phyloP scores from a whole-genome alignment of 2,113 vertebrate species.

The Otocyon megalotis region DNA sequence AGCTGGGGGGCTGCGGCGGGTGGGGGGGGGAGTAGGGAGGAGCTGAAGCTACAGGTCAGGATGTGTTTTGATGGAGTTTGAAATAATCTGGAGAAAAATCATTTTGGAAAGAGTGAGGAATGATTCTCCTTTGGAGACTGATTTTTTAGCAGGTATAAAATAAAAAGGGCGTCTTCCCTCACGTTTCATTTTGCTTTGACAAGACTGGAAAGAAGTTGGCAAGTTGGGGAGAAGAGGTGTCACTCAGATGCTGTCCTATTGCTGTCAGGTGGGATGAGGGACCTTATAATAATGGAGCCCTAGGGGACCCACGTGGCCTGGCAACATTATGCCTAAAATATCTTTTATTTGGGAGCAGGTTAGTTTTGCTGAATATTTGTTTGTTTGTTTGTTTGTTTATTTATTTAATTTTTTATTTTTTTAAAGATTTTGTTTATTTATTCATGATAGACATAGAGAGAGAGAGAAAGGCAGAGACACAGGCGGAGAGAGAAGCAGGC shows the following conservation, averaged over 20 bases:
- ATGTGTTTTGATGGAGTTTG: neutral
- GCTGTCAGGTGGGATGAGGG: rapidly evolving
- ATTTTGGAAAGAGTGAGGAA: neutral
- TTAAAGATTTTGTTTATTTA: too few species aligned
- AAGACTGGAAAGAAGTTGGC: neutral
- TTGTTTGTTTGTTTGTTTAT: too few species aligned
- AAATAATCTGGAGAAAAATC: neutral
- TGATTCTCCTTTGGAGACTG: neutral
- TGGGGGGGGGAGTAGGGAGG: neutral
- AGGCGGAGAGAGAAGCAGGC: too few species aligned
- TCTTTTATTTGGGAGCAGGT: neutral
- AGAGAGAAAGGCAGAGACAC: too few species aligned
- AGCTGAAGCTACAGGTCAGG: neutral
- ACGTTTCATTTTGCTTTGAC: neutral
- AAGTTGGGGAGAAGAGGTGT: too few species aligned
- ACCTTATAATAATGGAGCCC: rapidly evolving
- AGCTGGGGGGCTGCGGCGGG: neutral
- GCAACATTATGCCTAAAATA: neutral
- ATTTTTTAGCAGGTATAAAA: neutral
- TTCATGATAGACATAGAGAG: too few species aligned
- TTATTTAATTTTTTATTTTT: too few species aligned
- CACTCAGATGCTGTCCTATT: neutral
- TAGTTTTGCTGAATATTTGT: neutral
- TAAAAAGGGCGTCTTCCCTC: neutral
- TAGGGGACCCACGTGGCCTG: neutral